These are phyloP conservation scores for Melanargia galathea DNA, from an alignment of 2,888 invertebrate genomes.

Conservation along the genomic window DNA sequence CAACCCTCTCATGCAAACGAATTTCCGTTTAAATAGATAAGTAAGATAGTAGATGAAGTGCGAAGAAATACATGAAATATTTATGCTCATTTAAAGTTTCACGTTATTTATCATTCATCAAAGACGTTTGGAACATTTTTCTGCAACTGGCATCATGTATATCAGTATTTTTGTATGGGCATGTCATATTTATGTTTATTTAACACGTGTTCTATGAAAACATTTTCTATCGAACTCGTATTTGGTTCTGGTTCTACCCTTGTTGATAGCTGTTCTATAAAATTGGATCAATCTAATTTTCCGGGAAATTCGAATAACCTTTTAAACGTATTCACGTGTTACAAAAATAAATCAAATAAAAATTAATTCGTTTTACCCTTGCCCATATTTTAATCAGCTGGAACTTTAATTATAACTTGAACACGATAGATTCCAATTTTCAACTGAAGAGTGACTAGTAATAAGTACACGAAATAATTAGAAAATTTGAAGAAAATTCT, in stretches of 20 bases:
- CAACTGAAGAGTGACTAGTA: neutral
- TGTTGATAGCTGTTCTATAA: neutral
- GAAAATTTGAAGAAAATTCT: neutral
- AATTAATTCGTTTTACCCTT: no score
- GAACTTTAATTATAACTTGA: no score
- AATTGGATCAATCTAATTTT: no score
- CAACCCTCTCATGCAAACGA: neutral
- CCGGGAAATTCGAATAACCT: no score
- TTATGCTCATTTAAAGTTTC: constrained; percentile 19
- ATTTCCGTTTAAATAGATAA: neutral
- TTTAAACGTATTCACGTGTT: no score
- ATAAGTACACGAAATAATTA: no score
- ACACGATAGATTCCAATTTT: neutral
- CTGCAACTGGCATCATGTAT: neutral
- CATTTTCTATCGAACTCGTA: neutral
- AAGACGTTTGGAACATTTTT: constrained; percentile 17
- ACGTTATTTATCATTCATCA: constrained; percentile 12
- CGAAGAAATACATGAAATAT: constrained; percentile 17
- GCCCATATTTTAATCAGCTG: no score
- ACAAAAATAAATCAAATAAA: no score
- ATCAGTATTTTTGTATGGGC: neutral
- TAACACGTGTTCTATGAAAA: neutral
- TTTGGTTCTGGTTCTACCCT: neutral
- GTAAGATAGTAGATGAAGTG: neutral
- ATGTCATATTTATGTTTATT: neutral